Evolutionary conservation across 1,140 invertebrate genomes (phyloP).

Genomic region (Agraylea sexmaculata): DNA sequence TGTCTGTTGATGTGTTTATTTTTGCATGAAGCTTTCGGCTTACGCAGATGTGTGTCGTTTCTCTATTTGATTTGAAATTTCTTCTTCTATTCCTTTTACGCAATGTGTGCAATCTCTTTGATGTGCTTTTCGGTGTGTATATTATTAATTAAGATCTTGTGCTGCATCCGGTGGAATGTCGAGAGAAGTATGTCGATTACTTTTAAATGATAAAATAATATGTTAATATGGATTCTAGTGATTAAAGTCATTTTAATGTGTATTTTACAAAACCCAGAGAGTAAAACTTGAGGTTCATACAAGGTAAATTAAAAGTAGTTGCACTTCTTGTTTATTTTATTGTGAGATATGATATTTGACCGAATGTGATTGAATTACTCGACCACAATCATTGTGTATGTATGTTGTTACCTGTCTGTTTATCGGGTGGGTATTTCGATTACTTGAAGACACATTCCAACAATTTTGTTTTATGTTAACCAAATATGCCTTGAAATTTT

Average conservation of each 20-base stretch:
- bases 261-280: constrained; percentile 16
- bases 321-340: constrained; percentile 15
- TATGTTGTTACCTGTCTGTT: constrained; percentile 13
- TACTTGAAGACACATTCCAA: neutral
- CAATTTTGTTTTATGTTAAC: constrained; percentile 10
- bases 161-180: too few species aligned
- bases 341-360: constrained; percentile 1
- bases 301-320: constrained; percentile 22
- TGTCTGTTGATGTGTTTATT: too few species aligned
- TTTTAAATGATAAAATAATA: too few species aligned
- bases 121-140: too few species aligned
- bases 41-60: too few species aligned
- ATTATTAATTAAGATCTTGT: too few species aligned
- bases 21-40: too few species aligned
- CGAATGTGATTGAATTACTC: neutral
- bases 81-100: too few species aligned
- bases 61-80: too few species aligned
- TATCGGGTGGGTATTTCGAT: neutral
- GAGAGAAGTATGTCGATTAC: too few species aligned
- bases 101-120: too few species aligned
- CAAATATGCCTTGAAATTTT: constrained; percentile 20
- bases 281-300: constrained; percentile 22
- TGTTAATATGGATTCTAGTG: too few species aligned
- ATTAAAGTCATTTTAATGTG: constrained; percentile 7
- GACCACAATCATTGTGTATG: constrained; percentile 4